Percentiles rank a stretch among this genome's conserved stretches.
phyloP scores from a whole-genome alignment of 2,797 vertebrate genomes.

The Onychomys arenicola region DNA sequence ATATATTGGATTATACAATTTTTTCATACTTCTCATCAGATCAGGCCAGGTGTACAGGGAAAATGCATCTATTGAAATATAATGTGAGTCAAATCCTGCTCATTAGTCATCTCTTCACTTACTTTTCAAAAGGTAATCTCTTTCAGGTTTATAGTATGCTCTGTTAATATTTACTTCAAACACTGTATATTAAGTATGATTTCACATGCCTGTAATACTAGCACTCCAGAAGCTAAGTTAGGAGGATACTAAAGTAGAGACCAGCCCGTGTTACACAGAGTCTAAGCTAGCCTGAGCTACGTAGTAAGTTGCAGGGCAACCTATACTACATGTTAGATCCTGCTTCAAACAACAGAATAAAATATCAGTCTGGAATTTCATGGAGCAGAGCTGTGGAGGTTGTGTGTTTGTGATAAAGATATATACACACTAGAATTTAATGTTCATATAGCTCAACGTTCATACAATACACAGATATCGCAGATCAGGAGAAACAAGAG shows the following conservation, averaged over 20 bases:
- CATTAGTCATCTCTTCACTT: background rate
- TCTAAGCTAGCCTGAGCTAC: background rate
- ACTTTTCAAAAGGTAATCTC: slow-evolving; percentile 22
- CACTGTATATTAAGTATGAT: background rate
- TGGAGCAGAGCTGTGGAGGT: background rate
- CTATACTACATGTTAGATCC: background rate
- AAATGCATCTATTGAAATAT: background rate
- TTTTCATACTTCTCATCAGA: slow-evolving; percentile 6
- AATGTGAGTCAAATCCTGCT: background rate
- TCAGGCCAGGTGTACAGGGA: background rate
- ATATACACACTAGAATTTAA: background rate
- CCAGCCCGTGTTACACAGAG: background rate
- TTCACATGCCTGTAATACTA: background rate
- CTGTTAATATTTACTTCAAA: slow-evolving; percentile 41
- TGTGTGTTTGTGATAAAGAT: background rate
- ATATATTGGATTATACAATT: background rate
- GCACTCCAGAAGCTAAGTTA: background rate
- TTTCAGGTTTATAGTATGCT: background rate
- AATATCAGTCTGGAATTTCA: background rate
- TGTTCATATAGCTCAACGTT: background rate
- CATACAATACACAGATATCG: background rate
- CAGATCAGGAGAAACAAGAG: background rate
- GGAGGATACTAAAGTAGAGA: background rate
- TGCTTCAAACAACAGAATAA: background rate
- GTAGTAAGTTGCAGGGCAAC: background rate